Percentiles rank a stretch among this genome's conserved stretches.
Evolutionary conservation across 2,113 vertebrate species (phyloP).

Genomic region (Cyphomyrus plagiostoma): DNA sequence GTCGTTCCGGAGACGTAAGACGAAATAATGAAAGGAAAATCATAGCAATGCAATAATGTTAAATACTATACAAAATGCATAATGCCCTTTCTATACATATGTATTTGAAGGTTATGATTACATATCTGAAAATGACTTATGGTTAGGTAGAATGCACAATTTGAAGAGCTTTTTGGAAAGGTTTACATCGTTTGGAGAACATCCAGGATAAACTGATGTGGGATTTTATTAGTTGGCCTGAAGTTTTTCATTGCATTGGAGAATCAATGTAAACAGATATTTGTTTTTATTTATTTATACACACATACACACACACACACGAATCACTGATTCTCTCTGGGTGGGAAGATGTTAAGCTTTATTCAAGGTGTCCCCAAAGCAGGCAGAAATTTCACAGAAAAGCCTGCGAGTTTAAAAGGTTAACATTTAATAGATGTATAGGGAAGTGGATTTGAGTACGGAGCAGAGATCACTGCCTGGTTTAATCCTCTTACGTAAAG

Average conservation of each 20-base stretch:
- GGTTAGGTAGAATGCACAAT: background rate
- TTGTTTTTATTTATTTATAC: background rate
- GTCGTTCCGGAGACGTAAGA: background rate
- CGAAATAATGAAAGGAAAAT: background rate
- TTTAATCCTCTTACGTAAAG: conserved; percentile 23
- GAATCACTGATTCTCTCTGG: background rate
- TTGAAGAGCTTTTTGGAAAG: background rate
- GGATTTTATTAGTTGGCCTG: background rate
- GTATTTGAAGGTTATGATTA: background rate
- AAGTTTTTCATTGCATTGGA: background rate
- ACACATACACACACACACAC: background rate
- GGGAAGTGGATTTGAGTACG: background rate
- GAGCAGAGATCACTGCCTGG: background rate
- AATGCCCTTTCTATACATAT: background rate
- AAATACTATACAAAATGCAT: background rate
- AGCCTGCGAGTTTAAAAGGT: background rate
- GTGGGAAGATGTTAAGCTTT: background rate
- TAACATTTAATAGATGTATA: conserved; percentile 3
- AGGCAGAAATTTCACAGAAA: background rate
- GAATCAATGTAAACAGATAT: background rate
- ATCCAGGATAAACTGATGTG: background rate
- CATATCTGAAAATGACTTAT: background rate
- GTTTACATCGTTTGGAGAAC: background rate
- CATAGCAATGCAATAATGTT: background rate
- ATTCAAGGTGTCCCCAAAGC: background rate